Conservation (phyloP, 2,797 vertebrate species). For the Psittacula derbiana region DNA sequence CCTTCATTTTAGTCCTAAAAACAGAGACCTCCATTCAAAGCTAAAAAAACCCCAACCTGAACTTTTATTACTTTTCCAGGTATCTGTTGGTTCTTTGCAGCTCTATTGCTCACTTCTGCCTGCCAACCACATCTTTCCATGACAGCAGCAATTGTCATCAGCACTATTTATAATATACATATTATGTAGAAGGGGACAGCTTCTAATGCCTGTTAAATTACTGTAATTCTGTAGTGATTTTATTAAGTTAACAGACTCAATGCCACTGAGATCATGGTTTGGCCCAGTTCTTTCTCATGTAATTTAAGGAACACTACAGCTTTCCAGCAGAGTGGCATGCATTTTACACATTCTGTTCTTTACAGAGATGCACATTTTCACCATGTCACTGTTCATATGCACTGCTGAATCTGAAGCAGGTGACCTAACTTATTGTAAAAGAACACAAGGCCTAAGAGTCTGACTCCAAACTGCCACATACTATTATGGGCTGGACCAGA, state of each 20-base stretch:
- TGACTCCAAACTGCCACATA: slow-evolving; percentile 51
- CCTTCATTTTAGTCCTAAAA: not conserved
- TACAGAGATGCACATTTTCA: not conserved
- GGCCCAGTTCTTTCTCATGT: not conserved
- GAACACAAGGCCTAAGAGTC: not conserved
- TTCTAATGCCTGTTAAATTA: not conserved
- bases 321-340: not conserved
- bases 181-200: not conserved
- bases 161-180: not conserved
- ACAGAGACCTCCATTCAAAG: not conserved
- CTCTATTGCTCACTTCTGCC: not conserved
- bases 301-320: not conserved
- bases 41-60: not conserved
- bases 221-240: not conserved
- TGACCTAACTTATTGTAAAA: slow-evolving; percentile 29
- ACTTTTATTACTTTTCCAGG: slow-evolving; percentile 24
- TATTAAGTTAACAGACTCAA: not conserved
- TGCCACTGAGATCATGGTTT: not conserved
- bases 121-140: not conserved
- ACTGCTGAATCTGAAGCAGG: slow-evolving; percentile 1
- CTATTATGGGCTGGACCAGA: not conserved
- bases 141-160: not conserved
- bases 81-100: not conserved
- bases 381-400: not conserved
- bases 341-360: not conserved